Evolutionary conservation across 1,140 invertebrate species (phyloP).

Genomic region (Drosophila azteca): DNA sequence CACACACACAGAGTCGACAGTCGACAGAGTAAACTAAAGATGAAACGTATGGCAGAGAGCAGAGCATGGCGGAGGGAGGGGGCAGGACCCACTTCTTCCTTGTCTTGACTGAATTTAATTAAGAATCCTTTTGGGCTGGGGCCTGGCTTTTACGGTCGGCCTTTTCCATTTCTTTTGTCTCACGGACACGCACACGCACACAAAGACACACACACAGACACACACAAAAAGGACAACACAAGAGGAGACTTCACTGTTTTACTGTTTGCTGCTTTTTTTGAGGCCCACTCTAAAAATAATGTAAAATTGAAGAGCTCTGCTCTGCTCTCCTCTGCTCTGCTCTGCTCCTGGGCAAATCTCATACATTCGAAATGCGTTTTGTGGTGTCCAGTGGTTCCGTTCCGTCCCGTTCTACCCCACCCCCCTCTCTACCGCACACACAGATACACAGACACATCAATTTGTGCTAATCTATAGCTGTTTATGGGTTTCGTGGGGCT

Average conservation of each 20-base stretch:
- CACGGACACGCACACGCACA: slow-evolving; percentile 4
- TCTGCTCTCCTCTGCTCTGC: no score
- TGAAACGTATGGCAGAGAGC: slow-evolving; percentile 42
- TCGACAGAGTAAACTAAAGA: slow-evolving; percentile 46
- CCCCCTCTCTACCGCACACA: slow-evolving; percentile 4
- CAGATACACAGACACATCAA: slow-evolving; percentile 7
- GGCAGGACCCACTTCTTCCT: slow-evolving; percentile 39
- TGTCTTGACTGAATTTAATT: slow-evolving; percentile 75
- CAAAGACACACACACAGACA: slow-evolving; percentile 20
- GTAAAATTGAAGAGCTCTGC: slow-evolving; percentile 40
- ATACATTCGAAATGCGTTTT: slow-evolving; percentile 48
- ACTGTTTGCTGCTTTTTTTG: slow-evolving; percentile 9
- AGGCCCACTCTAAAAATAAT: slow-evolving; percentile 46
- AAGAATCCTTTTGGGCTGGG: slow-evolving; percentile 69
- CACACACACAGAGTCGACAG: slow-evolving; percentile 26
- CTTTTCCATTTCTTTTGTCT: slow-evolving; percentile 50
- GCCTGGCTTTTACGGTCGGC: slow-evolving; percentile 47
- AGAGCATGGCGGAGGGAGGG: not conserved
- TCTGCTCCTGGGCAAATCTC: slow-evolving; percentile 23
- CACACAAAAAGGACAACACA: slow-evolving; percentile 64
- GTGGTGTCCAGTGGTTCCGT: slow-evolving; percentile 22
- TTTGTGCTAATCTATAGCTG: slow-evolving; percentile 34
- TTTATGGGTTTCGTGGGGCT: slow-evolving; percentile 3
- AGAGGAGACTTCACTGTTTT: not conserved
- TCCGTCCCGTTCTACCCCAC: no score